Percentiles rank a stretch among this genome's conserved stretches.
These are phyloP conservation scores for Potamilus streckersoni DNA, from an alignment of 1,140 invertebrate genomes.

Conservation along the genomic window DNA sequence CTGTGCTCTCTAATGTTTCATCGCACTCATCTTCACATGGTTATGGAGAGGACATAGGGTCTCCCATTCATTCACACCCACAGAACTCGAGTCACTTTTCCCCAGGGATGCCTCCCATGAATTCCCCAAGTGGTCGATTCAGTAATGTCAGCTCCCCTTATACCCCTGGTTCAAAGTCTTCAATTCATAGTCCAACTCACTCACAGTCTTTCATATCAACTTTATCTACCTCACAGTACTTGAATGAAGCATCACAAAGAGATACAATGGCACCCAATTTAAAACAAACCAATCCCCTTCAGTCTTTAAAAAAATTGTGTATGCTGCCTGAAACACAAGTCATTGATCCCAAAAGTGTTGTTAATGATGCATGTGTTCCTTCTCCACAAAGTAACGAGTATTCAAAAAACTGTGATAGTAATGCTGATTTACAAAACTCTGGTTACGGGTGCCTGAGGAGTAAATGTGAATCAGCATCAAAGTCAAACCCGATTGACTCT, in stretches of 20 bases:
- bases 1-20: constrained; percentile 21
- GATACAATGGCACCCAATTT: not conserved
- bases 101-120: constrained; percentile 32
- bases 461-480: constrained; percentile 27
- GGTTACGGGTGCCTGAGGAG: not conserved
- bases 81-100: constrained; percentile 18
- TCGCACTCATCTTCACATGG: constrained; percentile 8
- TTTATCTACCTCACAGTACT: constrained; percentile 2
- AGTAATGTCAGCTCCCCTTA: constrained; percentile 33
- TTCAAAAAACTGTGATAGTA: constrained; percentile 61
- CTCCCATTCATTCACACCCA: constrained; percentile 14
- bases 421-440: constrained; percentile 44
- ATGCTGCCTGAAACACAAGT: constrained; percentile 63
- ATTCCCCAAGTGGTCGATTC: constrained; percentile 21
- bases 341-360: constrained; percentile 64
- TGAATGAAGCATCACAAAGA: constrained; percentile 1
- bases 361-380: constrained; percentile 56
- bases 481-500: constrained; percentile 1
- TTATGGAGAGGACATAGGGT: constrained; percentile 11
- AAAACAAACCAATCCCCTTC: constrained; percentile 40
- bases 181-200: constrained; percentile 24
- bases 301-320: constrained; percentile 63
- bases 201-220: constrained; percentile 3
- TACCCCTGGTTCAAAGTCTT: constrained; percentile 24
- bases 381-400: constrained; percentile 43